Percentiles rank a stretch among this genome's conserved stretches.
Conservation (phyloP, 92 coral and sea anemone genomes). For the Zoanthus gigantus region DNA sequence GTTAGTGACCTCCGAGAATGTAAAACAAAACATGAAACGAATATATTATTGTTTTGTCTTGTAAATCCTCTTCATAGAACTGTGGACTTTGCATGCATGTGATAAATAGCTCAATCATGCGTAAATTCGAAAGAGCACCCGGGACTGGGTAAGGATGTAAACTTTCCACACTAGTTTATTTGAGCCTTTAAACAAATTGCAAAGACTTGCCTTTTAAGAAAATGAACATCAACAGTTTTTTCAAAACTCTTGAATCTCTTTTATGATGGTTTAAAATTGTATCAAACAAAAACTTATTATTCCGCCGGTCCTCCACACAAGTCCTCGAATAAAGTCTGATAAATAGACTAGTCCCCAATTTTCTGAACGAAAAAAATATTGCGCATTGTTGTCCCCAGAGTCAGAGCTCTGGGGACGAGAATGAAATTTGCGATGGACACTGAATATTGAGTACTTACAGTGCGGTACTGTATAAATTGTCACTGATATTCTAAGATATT, state of each 20-base stretch:
- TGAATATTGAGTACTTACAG: no score
- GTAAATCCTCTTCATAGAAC: neutral
- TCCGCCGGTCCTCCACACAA: neutral
- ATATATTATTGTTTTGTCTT: conserved; percentile 12
- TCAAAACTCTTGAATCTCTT: no score
- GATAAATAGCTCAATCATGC: neutral
- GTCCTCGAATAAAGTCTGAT: neutral
- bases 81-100: neutral
- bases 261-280: no score
- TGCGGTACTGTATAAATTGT: no score
- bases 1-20: neutral
- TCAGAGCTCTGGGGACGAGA: no score
- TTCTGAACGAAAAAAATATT: neutral
- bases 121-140: neutral
- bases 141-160: neutral
- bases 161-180: no score
- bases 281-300: neutral
- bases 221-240: no score
- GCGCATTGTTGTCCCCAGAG: no score
- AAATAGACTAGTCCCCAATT: conserved; percentile 11
- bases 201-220: no score
- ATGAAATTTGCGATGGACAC: no score
- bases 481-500: no score
- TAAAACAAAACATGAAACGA: neutral
- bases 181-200: no score